These are phyloP conservation scores for Aricia artaxerxes DNA, from an alignment of 2,888 invertebrate species.

Conservation along the genomic window DNA sequence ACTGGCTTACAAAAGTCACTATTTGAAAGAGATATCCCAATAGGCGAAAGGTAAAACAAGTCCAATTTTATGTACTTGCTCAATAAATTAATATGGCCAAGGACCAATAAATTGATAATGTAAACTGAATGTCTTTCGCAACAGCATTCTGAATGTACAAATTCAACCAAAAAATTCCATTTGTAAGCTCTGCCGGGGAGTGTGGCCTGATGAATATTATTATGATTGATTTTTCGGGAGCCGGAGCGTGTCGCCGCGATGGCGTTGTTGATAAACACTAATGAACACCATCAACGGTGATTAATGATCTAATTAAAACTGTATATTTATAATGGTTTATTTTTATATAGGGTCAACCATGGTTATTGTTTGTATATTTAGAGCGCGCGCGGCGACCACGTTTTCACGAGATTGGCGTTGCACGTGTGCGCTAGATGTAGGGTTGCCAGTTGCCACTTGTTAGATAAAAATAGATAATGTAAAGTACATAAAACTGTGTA, in stretches of 20 bases:
- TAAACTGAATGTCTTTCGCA: neutral
- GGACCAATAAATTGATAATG: neutral
- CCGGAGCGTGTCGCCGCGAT: neutral
- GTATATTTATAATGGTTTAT: neutral
- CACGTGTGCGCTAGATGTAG: slow-evolving; percentile 33
- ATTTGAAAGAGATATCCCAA: neutral
- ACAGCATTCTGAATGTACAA: neutral
- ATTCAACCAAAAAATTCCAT: neutral
- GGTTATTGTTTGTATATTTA: slow-evolving; percentile 18
- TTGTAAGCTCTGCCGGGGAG: neutral
- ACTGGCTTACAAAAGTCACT: neutral
- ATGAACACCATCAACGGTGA: slow-evolving; percentile 1
- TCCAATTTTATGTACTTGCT: neutral
- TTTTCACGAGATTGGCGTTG: slow-evolving; percentile 35
- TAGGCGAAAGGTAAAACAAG: neutral
- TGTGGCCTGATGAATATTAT: neutral
- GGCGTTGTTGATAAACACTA: neutral
- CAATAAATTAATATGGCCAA: slow-evolving; percentile 5
- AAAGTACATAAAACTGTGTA: neutral
- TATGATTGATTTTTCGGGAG: slow-evolving; percentile 4
- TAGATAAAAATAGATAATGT: neutral
- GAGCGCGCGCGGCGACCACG: slow-evolving; percentile 32
- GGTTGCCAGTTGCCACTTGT: neutral
- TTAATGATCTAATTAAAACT: slow-evolving; percentile 3
- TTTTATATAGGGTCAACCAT: neutral